Percentiles rank a stretch among this genome's conserved stretches.
phyloP scores from a whole-genome alignment of 2,113 vertebrate species.

The Patagioenas fasciata region DNA sequence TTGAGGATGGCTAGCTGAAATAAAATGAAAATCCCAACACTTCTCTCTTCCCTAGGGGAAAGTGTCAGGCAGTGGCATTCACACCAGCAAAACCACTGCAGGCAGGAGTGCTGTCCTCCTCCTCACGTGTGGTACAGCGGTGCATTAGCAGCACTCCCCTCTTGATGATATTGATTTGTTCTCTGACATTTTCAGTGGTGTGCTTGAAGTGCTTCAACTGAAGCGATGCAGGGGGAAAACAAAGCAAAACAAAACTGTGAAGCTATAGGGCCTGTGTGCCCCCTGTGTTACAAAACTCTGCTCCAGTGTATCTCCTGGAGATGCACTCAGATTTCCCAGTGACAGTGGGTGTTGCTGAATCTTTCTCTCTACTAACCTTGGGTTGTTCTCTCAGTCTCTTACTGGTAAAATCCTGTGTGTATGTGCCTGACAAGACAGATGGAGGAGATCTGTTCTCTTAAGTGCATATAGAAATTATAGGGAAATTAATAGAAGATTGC shows the following conservation, averaged over 20 bases:
- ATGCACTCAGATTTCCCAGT: neutral
- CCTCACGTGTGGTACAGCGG: fast-evolving
- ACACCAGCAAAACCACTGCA: neutral
- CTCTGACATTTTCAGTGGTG: neutral
- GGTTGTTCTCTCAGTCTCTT: neutral
- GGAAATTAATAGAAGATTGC: neutral
- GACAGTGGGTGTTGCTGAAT: neutral
- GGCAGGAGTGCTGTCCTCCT: neutral
- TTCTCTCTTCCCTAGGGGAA: neutral
- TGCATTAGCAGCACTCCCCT: neutral
- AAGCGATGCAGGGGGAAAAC: neutral
- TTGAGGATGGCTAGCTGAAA: neutral
- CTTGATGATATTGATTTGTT: neutral
- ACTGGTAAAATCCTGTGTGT: neutral
- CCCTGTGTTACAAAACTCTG: neutral
- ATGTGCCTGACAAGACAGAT: neutral
- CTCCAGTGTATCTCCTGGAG: neutral
- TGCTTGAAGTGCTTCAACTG: neutral
- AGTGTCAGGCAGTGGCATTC: neutral
- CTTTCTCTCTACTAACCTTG: neutral
- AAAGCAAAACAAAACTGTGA: neutral
- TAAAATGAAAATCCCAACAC: neutral
- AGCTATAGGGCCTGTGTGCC: neutral
- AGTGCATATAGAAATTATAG: neutral
- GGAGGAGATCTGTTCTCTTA: neutral